Evolutionary conservation across 2,113 vertebrate genomes (phyloP), one percentile per base, ranked within the genome.

Genomic region (Archocentrus centrarchus): DNA sequence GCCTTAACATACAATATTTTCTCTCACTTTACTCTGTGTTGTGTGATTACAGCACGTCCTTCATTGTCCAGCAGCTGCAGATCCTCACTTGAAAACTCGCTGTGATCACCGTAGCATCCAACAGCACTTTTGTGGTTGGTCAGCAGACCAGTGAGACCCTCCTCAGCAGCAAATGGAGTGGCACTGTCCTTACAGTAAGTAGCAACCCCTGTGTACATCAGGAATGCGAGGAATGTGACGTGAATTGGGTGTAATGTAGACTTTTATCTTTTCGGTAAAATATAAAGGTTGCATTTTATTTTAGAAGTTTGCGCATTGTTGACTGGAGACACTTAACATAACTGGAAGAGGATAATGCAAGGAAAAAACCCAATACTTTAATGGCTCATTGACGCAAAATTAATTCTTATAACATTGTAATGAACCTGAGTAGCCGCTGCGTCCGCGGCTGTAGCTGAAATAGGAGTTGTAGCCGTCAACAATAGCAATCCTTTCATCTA

Each of bases 391-490:
- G 66, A 53, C 1, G 10, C 5, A 55, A 73, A 53, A 55, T n/a
- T 11, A 66, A 20, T 2, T 75, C 27, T 24, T 44, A 75, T 39
- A 39, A 82, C 50, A 27, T 8, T 32, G 62, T 63, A 89, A 92
- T 80, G 13, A 50, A 98, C 97, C 97, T 85, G 97, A 98, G 91
- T 98, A 98, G 44, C 97, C 97, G 85, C 96, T 96, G 32, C 97
- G 96, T 64, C 93, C 96, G 77, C 96, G 94, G 63, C 97, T 96
- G 92, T 96, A 98, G 94, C 97, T 97, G 92, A 98, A 98, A 89
- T 97, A 98, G 7, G 97, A 97, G 91, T 95, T 97, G 89, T 97
- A 98, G 5, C 97, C 97, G 2, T 98, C 97, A 20, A 97, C 95
- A 44, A 98, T 94, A 3, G 97, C 97, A 44, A 95, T 94, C 17